Percentiles rank a stretch among this genome's conserved stretches.
Evolutionary conservation across 2,113 vertebrate species (phyloP).

Genomic region (Tachysurus fulvidraco): DNA sequence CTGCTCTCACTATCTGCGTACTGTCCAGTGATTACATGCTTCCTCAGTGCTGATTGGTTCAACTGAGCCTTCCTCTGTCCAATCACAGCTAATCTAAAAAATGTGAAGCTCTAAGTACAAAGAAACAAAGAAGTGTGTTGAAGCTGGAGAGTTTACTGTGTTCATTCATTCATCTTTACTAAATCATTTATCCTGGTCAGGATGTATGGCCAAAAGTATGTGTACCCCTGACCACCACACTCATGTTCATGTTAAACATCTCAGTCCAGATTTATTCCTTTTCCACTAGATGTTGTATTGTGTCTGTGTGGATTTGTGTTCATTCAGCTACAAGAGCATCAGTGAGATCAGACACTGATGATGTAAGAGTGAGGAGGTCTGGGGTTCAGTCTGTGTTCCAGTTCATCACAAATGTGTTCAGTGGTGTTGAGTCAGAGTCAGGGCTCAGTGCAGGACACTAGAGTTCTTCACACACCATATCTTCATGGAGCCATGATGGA

Average conservation of each 20-base stretch:
- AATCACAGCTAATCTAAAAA: background rate
- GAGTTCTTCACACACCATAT: no score
- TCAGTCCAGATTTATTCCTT: background rate
- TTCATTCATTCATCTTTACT: background rate
- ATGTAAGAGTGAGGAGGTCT: background rate
- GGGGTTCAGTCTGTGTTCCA: background rate
- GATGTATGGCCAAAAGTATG: background rate
- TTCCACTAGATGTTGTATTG: background rate
- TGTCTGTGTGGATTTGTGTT: no score
- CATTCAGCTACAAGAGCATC: background rate
- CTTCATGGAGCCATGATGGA: no score
- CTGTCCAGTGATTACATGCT: background rate
- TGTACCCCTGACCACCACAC: background rate
- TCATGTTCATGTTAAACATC: background rate
- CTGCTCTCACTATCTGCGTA: background rate
- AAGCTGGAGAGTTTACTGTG: background rate
- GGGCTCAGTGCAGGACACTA: background rate
- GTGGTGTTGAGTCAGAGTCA: background rate
- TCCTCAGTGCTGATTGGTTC: background rate
- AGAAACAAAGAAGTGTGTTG: background rate
- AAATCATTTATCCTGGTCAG: background rate
- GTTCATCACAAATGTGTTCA: background rate
- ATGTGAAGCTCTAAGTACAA: background rate
- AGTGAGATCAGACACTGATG: background rate
- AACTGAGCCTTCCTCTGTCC: background rate